phyloP scores from a whole-genome alignment of 2,888 invertebrate genomes.

The Rhagophthalmus giganteus region DNA sequence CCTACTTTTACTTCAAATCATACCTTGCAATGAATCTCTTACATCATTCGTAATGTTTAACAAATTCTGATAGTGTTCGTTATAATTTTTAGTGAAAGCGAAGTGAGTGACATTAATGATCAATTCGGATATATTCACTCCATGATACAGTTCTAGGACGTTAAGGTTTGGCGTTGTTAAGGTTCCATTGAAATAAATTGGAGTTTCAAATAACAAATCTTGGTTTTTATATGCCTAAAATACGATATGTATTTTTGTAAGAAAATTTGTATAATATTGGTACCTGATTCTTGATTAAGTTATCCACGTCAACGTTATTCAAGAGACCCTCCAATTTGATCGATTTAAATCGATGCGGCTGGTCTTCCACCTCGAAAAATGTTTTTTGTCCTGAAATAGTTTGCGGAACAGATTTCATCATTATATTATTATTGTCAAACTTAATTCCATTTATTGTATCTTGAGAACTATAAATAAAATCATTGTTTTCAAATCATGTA shows the following conservation, averaged over 20 bases:
- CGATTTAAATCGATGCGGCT: conserved; percentile 39
- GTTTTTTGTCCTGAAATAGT: conserved; percentile 51
- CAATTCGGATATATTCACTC: conserved; percentile 45
- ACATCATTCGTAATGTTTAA: conserved; percentile 41
- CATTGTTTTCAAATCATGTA: not conserved
- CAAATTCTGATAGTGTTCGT: conserved; percentile 48
- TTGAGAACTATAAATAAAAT: conserved; percentile 40
- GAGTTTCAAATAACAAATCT: conserved; percentile 37
- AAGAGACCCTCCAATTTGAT: conserved; percentile 45
- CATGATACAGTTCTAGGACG: conserved; percentile 44
- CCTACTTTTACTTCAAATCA: not conserved
- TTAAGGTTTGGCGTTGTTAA: conserved; percentile 45
- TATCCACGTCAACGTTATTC: conserved; percentile 44
- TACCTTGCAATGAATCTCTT: conserved; percentile 47
- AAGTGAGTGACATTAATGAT: conserved; percentile 44
- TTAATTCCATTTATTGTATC: conserved; percentile 47
- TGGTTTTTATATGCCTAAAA: conserved; percentile 44
- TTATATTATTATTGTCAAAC: conserved; percentile 46
- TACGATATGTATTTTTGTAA: not conserved
- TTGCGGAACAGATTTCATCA: conserved; percentile 41
- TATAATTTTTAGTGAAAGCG: conserved; percentile 43
- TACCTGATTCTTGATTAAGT: conserved; percentile 49
- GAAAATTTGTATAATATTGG: conserved; percentile 9
- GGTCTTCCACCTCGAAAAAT: conserved; percentile 34
- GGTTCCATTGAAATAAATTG: conserved; percentile 44